phyloP scores from a whole-genome alignment of 2,888 invertebrate genomes.

The Lasioglossum malachurum region DNA sequence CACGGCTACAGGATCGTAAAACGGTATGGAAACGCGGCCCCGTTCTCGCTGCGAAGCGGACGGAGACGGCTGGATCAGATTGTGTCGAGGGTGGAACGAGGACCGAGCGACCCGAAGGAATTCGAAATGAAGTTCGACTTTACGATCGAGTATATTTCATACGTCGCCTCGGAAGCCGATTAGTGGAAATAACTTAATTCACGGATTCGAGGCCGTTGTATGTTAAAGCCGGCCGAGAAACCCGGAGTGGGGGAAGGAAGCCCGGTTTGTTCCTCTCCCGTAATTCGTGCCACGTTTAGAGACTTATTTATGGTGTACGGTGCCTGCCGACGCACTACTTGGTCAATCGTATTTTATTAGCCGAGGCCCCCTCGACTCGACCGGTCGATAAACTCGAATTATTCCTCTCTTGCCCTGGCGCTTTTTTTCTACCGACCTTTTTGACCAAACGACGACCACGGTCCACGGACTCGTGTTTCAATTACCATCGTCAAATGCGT shows the following conservation, averaged over 20 bases:
- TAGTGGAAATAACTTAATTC: slow-evolving; percentile 74
- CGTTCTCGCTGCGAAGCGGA: not conserved
- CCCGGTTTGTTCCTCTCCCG: slow-evolving; percentile 35
- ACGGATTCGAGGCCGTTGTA: slow-evolving; percentile 60
- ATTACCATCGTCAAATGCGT: slow-evolving; percentile 33
- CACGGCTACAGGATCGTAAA: slow-evolving; percentile 64
- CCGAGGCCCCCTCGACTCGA: slow-evolving; percentile 19
- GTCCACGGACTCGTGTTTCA: slow-evolving; percentile 37
- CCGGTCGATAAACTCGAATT: slow-evolving; percentile 63
- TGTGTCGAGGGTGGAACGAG: slow-evolving; percentile 13
- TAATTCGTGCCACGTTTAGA: slow-evolving; percentile 63
- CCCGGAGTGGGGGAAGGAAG: slow-evolving; percentile 4
- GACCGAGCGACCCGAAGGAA: slow-evolving; percentile 41
- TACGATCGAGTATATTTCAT: slow-evolving; percentile 72
- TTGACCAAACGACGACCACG: slow-evolving; percentile 1
- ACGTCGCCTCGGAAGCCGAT: slow-evolving; percentile 69
- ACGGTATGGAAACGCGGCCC: slow-evolving; percentile 29
- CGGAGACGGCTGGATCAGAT: not conserved
- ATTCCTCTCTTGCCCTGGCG: slow-evolving; percentile 32
- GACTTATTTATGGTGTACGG: slow-evolving; percentile 60
- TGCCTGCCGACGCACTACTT: slow-evolving; percentile 40
- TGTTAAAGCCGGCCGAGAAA: slow-evolving; percentile 29
- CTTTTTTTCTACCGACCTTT: slow-evolving; percentile 10
- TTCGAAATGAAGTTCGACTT: slow-evolving; percentile 66
- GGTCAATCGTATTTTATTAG: slow-evolving; percentile 67